phyloP scores from a whole-genome alignment of 92 coral and sea anemone species.

The Porites rus region DNA sequence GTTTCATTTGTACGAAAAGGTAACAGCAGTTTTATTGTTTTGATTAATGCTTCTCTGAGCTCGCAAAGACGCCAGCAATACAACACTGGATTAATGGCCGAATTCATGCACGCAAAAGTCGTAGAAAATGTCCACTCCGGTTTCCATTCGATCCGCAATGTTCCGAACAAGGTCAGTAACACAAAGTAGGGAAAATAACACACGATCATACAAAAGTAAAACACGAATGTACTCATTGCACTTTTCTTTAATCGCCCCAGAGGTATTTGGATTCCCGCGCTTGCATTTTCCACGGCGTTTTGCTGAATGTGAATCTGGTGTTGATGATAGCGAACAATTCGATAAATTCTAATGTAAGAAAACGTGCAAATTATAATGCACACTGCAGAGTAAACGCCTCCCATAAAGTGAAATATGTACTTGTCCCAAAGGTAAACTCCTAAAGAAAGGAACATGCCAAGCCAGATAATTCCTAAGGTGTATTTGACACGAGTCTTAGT shows the following conservation, averaged over 20 bases:
- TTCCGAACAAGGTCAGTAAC: neutral
- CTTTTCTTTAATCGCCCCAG: neutral
- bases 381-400: neutral
- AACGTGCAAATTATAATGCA: neutral
- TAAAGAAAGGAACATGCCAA: neutral
- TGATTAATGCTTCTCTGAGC: no score
- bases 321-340: neutral
- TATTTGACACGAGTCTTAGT: neutral
- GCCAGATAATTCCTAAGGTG: neutral
- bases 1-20: no score
- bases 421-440: neutral
- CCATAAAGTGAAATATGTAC: neutral
- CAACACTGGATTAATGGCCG: no score
- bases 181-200: neutral
- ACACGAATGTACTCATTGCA: neutral
- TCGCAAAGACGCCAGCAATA: no score
- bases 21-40: no score
- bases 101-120: no score
- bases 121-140: no score
- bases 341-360: constrained; percentile 2
- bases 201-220: neutral
- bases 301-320: neutral
- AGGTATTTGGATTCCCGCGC: neutral
- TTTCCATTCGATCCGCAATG: no score
- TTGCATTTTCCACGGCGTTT: neutral